Evolutionary conservation across 2,888 invertebrate genomes (phyloP).

Genomic region (Tenthredo distinguenda): DNA sequence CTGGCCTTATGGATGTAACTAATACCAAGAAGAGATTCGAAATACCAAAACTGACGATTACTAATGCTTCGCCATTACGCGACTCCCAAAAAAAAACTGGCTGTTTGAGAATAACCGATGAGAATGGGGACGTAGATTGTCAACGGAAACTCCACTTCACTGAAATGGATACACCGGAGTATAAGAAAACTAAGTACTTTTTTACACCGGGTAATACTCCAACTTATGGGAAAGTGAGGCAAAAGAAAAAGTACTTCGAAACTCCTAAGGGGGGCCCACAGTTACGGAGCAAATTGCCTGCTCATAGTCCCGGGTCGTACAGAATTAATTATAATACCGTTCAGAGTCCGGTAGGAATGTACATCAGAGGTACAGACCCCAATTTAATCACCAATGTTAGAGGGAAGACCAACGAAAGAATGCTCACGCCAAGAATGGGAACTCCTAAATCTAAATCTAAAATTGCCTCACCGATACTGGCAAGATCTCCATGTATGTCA

Average conservation of each 20-base stretch:
- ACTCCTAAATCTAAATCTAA: constrained; percentile 50
- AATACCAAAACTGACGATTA: neutral
- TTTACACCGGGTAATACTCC: constrained; percentile 67
- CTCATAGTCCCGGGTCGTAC: constrained; percentile 55
- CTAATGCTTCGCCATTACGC: neutral
- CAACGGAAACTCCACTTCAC: neutral
- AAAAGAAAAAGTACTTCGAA: constrained; percentile 30
- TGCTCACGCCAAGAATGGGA: constrained; percentile 63
- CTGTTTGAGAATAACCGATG: neutral
- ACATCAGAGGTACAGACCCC: constrained; percentile 69
- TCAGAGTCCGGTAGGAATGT: constrained; percentile 70
- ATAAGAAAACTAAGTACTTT: constrained; percentile 56
- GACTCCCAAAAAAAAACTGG: neutral
- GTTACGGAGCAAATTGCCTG: neutral
- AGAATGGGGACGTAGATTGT: neutral
- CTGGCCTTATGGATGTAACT: neutral
- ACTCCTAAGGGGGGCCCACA: neutral
- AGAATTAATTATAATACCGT: constrained; percentile 65
- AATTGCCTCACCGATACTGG: constrained; percentile 13
- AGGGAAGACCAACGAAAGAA: constrained; percentile 61
- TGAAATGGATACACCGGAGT: neutral
- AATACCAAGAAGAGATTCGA: neutral
- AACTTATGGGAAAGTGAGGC: neutral
- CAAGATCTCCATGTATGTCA: constrained; percentile 31
- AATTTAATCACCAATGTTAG: constrained; percentile 67